Evolutionary conservation across 2,113 vertebrate species (phyloP).

Genomic region (Oxyruncus cristatus): DNA sequence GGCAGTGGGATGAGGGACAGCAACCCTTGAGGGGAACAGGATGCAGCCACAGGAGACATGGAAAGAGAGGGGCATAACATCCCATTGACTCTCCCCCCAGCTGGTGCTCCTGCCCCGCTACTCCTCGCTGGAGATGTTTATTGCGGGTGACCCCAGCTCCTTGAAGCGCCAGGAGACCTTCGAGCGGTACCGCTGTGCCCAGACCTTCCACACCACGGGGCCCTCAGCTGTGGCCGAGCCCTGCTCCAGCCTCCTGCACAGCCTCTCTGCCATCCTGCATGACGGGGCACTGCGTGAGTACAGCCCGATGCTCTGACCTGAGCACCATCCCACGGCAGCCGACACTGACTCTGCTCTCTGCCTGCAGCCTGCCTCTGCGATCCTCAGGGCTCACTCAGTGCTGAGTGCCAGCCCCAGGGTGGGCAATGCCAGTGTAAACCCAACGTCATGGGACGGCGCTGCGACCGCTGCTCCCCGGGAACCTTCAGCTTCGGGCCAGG

Average conservation of each 20-base stretch:
- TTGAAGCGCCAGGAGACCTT: slow-evolving; percentile 81
- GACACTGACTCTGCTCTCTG: neutral
- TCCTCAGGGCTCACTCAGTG: slow-evolving; percentile 89
- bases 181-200: slow-evolving; percentile 87
- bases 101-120: slow-evolving; percentile 87
- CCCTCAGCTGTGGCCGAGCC: slow-evolving; percentile 76
- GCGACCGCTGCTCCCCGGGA: slow-evolving; percentile 85
- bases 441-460: slow-evolving; percentile 84
- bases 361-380: slow-evolving; percentile 88
- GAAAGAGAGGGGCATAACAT: neutral
- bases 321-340: neutral
- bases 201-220: slow-evolving; percentile 76
- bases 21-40: neutral
- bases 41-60: rapidly evolving
- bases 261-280: slow-evolving; percentile 87
- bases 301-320: rapidly evolving
- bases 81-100: slow-evolving; percentile 46
- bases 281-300: slow-evolving; percentile 88
- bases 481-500: slow-evolving; percentile 88
- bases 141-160: slow-evolving; percentile 79
- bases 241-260: slow-evolving; percentile 86
- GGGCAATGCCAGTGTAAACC: slow-evolving; percentile 93
- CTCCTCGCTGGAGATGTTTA: slow-evolving; percentile 92
- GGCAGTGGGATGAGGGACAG: neutral
- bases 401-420: slow-evolving; percentile 83